Evolutionary conservation across 92 coral and sea anemone species (phyloP).

Genomic region (Metridium senile): DNA sequence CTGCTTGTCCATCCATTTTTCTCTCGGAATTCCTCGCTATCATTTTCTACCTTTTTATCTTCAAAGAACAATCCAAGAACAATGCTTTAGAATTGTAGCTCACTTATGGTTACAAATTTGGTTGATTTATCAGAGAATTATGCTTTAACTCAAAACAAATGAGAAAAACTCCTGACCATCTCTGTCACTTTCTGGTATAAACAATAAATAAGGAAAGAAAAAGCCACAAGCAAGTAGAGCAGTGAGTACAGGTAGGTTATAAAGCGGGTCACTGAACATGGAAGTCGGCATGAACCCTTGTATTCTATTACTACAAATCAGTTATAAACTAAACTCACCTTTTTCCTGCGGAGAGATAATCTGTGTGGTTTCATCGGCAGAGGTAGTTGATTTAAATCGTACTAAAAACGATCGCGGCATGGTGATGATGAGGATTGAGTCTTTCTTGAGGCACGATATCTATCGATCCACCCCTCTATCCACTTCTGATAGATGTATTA

Average conservation of each 20-base stretch:
- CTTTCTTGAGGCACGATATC: conserved; percentile 1
- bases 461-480: background rate
- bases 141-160: conserved; percentile 27
- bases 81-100: background rate
- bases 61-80: conserved; percentile 1
- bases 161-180: conserved; percentile 17
- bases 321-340: conserved; percentile 1
- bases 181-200: background rate
- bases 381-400: conserved; percentile 9
- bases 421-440: background rate
- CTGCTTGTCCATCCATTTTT: conserved; percentile 9
- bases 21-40: background rate
- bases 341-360: background rate
- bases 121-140: conserved; percentile 14
- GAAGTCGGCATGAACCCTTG: too few species aligned
- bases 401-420: conserved; percentile 37
- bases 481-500: too few species aligned
- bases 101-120: background rate
- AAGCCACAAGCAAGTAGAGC: background rate
- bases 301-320: background rate
- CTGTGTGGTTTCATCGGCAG: background rate
- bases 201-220: background rate
- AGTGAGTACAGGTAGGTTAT: conserved; percentile 1
- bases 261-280: conserved; percentile 28
- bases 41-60: background rate